Percentiles rank a stretch among this genome's conserved stretches.
Evolutionary conservation across 2,888 invertebrate genomes (phyloP).

Genomic region (Blastobasis adustella): DNA sequence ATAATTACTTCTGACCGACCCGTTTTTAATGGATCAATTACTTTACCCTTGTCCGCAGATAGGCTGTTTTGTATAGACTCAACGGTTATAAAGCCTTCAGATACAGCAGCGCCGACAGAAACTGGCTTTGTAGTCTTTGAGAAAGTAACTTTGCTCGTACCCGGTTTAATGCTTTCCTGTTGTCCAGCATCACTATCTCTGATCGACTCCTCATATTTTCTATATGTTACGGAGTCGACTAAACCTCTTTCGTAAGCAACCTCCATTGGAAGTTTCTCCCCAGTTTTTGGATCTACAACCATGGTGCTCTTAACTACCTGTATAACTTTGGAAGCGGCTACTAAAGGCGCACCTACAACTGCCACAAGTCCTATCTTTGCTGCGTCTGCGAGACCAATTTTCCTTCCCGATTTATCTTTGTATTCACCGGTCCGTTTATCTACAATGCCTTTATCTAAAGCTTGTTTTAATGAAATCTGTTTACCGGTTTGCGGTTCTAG

Average conservation of each 20-base stretch:
- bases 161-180: conserved; percentile 20
- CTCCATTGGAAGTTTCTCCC: conserved; percentile 85
- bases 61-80: conserved; percentile 66
- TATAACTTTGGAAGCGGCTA: conserved; percentile 80
- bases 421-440: conserved; percentile 82
- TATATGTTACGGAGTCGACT: conserved; percentile 75
- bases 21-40: conserved; percentile 29
- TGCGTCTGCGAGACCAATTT: conserved; percentile 82
- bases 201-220: conserved; percentile 66
- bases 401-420: conserved; percentile 77
- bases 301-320: conserved; percentile 78
- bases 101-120: conserved; percentile 75
- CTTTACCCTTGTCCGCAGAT: conserved; percentile 46
- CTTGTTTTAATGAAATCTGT: conserved; percentile 81
- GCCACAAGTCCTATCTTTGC: conserved; percentile 85
- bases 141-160: conserved; percentile 28
- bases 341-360: conserved; percentile 83
- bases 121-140: conserved; percentile 63
- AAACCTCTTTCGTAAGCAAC: conserved; percentile 86
- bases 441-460: conserved; percentile 83
- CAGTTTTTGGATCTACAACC: conserved; percentile 86
- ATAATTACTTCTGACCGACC: conserved; percentile 71
- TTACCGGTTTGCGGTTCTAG: conserved; percentile 81
- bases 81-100: conserved; percentile 70
- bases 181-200: conserved; percentile 30